A percentile compares a stretch with the other conserved stretches of the same genome.
These are phyloP conservation scores for Carcina quercana DNA, from an alignment of 2,888 invertebrate species.

Conservation along the genomic window DNA sequence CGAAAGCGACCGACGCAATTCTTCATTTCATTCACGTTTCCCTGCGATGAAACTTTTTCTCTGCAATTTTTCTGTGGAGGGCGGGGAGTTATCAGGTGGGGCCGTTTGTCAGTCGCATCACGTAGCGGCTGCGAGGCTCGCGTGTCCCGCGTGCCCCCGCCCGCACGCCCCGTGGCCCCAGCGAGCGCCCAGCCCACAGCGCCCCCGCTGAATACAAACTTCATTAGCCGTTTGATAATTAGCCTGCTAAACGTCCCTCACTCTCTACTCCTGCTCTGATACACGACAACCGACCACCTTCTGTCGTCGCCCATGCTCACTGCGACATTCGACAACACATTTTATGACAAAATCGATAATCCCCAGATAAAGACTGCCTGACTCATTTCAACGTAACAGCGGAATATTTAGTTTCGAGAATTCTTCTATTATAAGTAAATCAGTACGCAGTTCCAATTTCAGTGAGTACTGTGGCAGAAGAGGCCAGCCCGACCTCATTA, in stretches of 20 bases:
- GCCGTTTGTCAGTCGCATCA: conserved; percentile 64
- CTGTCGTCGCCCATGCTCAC: too few relatives aligned
- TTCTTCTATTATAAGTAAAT: too few relatives aligned
- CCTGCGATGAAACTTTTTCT: conserved; percentile 74
- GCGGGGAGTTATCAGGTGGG: conserved; percentile 70
- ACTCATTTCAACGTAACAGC: too few relatives aligned
- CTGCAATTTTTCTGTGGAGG: conserved; percentile 72
- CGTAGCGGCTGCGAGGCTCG: conserved; percentile 55
- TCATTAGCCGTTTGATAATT: conserved; percentile 76
- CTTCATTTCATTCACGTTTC: conserved; percentile 74
- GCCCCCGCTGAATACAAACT: conserved; percentile 73
- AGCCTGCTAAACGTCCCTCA: conserved; percentile 72
- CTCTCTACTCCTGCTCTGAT: conserved; percentile 52
- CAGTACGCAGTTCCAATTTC: too few relatives aligned
- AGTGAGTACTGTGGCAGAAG: not conserved
- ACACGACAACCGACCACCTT: too few relatives aligned
- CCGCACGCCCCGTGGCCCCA: conserved; percentile 9
- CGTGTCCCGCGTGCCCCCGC: conserved; percentile 24
- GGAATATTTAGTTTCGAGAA: too few relatives aligned
- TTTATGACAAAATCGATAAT: too few relatives aligned
- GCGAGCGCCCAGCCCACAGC: too few relatives aligned
- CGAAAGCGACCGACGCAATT: conserved; percentile 69
- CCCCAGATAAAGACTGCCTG: too few relatives aligned
- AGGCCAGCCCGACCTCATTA: too few relatives aligned
- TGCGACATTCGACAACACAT: too few relatives aligned